A percentile compares a stretch with the other conserved stretches of the same genome.
Conservation (phyloP, 2,113 vertebrate species). For the Cheilinus undulatus region DNA sequence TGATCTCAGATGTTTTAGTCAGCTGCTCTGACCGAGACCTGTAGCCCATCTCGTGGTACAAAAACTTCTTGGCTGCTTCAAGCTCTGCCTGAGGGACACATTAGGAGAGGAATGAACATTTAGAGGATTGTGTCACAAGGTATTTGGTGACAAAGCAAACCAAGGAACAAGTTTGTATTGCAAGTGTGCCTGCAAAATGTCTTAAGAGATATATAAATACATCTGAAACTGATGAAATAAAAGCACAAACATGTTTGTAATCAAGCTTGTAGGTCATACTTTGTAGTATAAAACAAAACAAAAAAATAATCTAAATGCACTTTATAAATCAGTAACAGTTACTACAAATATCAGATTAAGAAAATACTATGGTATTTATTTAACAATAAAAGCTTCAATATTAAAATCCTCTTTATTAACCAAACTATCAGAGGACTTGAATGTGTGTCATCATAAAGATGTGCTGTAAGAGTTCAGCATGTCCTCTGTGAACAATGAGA, state of each 20-base stretch:
- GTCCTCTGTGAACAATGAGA: slow-evolving; percentile 18
- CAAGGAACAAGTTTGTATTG: too few relatives aligned
- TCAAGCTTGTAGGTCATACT: too few relatives aligned
- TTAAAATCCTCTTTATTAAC: background rate
- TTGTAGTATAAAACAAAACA: too few relatives aligned
- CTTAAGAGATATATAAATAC: too few relatives aligned
- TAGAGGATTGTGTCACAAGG: background rate
- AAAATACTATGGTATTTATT: background rate
- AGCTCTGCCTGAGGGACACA: slow-evolving; percentile 87
- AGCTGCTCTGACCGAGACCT: slow-evolving; percentile 94
- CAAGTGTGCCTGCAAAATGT: too few relatives aligned
- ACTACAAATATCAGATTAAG: too few relatives aligned
- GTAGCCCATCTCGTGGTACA: slow-evolving; percentile 98
- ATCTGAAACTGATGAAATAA: too few relatives aligned
- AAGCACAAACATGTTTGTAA: too few relatives aligned
- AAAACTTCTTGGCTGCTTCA: slow-evolving; percentile 88
- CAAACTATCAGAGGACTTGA: background rate
- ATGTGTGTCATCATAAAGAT: background rate
- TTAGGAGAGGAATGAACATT: background rate
- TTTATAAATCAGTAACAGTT: too few relatives aligned
- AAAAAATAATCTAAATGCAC: too few relatives aligned
- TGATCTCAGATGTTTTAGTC: slow-evolving; percentile 90
- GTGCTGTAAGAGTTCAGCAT: background rate
- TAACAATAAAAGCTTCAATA: too few relatives aligned
- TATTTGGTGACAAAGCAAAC: too few relatives aligned